Percentiles rank a stretch among this genome's conserved stretches.
Evolutionary conservation across 1,140 invertebrate species (phyloP).

Genomic region (Popillia japonica): DNA sequence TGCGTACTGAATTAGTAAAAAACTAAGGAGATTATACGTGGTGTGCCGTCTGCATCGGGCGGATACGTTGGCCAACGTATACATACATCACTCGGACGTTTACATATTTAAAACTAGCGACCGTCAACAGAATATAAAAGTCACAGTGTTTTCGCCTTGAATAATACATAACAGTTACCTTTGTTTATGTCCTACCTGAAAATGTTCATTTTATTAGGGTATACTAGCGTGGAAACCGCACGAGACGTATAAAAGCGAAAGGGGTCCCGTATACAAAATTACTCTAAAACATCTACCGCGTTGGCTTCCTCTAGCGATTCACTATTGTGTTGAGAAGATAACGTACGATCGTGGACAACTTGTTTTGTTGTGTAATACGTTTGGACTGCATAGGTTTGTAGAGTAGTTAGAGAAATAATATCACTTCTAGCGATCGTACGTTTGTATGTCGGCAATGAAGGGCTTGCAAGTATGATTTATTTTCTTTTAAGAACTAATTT

Average conservation of each 20-base stretch:
- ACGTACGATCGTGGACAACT: neutral
- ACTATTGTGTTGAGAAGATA: neutral
- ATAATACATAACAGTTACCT: constrained; percentile 15
- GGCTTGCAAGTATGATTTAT: no score
- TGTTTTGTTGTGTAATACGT: no score
- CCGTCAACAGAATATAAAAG: constrained; percentile 18
- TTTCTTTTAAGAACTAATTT: no score
- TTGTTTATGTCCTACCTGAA: constrained; percentile 14
- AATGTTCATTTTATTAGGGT: constrained; percentile 19
- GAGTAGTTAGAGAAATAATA: no score
- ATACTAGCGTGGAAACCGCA: neutral
- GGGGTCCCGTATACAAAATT: constrained; percentile 4
- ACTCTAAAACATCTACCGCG: constrained; percentile 5
- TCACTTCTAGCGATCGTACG: no score
- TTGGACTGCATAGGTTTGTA: no score
- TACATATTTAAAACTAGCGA: constrained; percentile 19
- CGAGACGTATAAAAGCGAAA: constrained; percentile 18
- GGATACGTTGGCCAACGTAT: neutral
- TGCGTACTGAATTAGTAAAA: neutral
- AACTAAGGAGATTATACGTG: neutral
- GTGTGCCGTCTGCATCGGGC: neutral
- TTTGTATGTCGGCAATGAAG: no score
- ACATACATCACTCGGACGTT: neutral
- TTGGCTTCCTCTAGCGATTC: neutral
- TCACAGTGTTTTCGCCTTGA: constrained; percentile 1